A percentile compares a stretch with the other conserved stretches of the same genome.
Evolutionary conservation across 2,888 invertebrate species (phyloP).

Genomic region (Deilephila porcellus): DNA sequence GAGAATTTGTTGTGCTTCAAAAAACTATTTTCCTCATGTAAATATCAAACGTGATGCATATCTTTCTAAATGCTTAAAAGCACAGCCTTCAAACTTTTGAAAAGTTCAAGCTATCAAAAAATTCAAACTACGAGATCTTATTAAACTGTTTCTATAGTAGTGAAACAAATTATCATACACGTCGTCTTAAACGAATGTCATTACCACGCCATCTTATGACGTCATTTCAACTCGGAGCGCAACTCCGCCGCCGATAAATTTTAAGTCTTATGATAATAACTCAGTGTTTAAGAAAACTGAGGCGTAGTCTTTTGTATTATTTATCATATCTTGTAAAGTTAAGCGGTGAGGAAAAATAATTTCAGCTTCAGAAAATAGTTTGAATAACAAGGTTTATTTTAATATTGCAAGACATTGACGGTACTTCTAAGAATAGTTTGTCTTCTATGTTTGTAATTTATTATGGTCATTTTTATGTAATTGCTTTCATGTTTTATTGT

Average conservation of each 20-base stretch:
- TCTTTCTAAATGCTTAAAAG: too few relatives aligned
- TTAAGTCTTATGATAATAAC: not conserved
- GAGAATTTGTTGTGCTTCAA: too few relatives aligned
- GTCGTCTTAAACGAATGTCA: not conserved
- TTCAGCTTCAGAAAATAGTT: not conserved
- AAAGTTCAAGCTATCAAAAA: too few relatives aligned
- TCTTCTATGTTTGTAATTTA: not conserved
- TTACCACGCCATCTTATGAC: not conserved
- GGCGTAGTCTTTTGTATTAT: conserved; percentile 1
- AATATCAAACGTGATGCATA: too few relatives aligned
- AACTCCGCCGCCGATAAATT: not conserved
- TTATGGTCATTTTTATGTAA: not conserved
- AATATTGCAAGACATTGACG: not conserved
- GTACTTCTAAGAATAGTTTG: not conserved
- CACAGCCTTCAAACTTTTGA: too few relatives aligned
- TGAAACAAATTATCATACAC: too few relatives aligned
- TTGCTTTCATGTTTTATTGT: not conserved
- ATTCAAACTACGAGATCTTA: too few relatives aligned
- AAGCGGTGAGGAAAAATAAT: not conserved
- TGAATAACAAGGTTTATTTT: not conserved
- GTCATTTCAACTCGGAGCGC: not conserved
- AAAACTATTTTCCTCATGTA: too few relatives aligned
- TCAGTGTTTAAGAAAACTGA: not conserved
- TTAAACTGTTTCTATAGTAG: too few relatives aligned
- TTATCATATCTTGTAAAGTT: conserved; percentile 15